These are phyloP conservation scores for Platycnemis pennipes DNA, from an alignment of 2,888 invertebrate species.

Conservation along the genomic window DNA sequence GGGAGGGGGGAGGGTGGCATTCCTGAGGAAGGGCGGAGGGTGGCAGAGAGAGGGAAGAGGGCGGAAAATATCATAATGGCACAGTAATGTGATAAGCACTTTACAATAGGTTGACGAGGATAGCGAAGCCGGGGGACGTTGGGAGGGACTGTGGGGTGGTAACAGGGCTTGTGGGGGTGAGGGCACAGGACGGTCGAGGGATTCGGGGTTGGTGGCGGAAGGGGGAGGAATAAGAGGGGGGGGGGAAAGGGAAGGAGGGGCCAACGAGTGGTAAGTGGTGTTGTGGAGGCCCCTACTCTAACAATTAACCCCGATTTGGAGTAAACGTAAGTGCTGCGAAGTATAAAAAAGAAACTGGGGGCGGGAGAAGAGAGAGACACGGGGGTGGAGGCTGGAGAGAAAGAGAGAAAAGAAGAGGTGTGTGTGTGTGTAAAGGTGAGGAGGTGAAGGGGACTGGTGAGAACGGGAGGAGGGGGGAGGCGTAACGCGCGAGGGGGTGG, in stretches of 20 bases:
- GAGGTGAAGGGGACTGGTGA: background rate
- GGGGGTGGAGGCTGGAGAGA: background rate
- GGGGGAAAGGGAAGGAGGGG: background rate
- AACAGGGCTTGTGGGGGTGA: background rate
- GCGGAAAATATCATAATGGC: constrained; percentile 46
- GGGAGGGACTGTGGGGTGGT: background rate
- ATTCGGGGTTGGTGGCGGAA: too few relatives aligned
- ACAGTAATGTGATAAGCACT: constrained; percentile 57
- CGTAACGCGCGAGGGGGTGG: background rate
- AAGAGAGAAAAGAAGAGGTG: background rate
- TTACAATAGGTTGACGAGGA: constrained; percentile 38
- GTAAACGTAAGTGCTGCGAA: constrained; percentile 53
- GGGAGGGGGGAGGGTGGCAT: background rate
- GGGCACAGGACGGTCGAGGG: too few relatives aligned
- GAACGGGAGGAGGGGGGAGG: background rate
- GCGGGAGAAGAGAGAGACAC: background rate
- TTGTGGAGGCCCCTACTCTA: constrained; percentile 40
- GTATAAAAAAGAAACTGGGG: background rate
- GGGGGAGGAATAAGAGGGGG: background rate
- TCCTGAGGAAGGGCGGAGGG: background rate
- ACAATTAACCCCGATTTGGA: constrained; percentile 62
- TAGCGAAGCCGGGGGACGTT: background rate
- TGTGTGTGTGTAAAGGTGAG: background rate
- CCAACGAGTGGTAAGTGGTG: background rate
- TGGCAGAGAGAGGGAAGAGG: background rate